These are phyloP conservation scores for Xiphophorus birchmanni DNA, from an alignment of 2,797 vertebrate species.

Conservation along the genomic window DNA sequence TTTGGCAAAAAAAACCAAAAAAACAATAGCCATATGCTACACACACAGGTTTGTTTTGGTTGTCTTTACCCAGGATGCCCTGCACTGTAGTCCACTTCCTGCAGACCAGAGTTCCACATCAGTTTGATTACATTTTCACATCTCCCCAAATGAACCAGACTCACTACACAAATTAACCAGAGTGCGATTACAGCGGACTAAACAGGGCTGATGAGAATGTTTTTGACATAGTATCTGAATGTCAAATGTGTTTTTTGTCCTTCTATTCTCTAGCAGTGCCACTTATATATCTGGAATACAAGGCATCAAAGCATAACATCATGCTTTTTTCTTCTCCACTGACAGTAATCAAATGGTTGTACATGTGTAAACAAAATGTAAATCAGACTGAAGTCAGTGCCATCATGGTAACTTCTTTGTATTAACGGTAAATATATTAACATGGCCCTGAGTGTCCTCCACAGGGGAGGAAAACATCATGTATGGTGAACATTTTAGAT, in stretches of 20 bases:
- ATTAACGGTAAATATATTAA: constrained; percentile 56
- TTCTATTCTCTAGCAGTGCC: background rate
- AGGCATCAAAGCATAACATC: constrained; percentile 11
- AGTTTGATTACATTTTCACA: background rate
- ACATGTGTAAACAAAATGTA: constrained; percentile 32
- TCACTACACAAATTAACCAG: background rate
- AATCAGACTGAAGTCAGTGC: constrained; percentile 6
- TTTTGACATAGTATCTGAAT: background rate
- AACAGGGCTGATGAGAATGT: background rate
- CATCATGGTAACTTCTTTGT: constrained; percentile 4
- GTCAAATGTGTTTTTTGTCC: background rate
- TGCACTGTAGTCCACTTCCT: background rate
- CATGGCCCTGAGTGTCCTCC: constrained; percentile 58
- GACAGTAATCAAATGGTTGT: constrained; percentile 28
- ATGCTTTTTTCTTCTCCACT: constrained; percentile 4
- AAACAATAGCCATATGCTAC: too few relatives aligned
- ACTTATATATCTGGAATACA: background rate
- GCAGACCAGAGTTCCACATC: background rate
- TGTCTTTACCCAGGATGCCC: background rate
- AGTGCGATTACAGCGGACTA: background rate
- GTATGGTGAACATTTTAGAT: constrained; percentile 72
- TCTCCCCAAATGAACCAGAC: background rate
- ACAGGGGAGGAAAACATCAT: constrained; percentile 57
- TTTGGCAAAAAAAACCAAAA: background rate
- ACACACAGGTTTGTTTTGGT: background rate